Conservation (phyloP, 1,140 invertebrate genomes). For the Stratiolaelaps scimitus region DNA sequence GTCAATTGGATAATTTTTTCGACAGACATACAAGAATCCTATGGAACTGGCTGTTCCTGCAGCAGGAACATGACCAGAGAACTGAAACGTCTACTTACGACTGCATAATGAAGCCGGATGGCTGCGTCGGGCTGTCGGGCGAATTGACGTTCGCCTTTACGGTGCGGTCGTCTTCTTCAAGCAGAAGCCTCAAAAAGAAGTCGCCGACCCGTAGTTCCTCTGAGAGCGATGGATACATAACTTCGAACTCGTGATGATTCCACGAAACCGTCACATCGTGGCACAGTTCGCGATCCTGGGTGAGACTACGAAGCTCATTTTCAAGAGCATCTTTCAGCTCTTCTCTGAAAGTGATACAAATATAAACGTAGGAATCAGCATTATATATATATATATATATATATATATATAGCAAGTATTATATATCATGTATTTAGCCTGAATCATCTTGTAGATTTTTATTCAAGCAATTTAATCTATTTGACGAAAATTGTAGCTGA, state of each 20-base stretch:
- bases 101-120: conserved; percentile 17
- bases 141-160: conserved; percentile 18
- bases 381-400: conserved; percentile 31
- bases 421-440: too few species aligned
- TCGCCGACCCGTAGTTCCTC: conserved; percentile 98
- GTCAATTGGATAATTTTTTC: too few species aligned
- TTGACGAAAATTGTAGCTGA: too few species aligned
- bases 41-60: too few species aligned
- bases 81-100: neutral
- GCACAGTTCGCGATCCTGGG: conserved; percentile 74
- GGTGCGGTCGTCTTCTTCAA: conserved; percentile 62
- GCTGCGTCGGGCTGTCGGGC: neutral
- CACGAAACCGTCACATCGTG: conserved; percentile 63
- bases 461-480: too few species aligned
- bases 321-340: conserved; percentile 82
- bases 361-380: conserved; percentile 32
- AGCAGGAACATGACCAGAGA: conserved; percentile 18
- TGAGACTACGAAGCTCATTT: conserved; percentile 80
- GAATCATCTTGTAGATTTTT: too few species aligned
- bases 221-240: conserved; percentile 76
- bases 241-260: conserved; percentile 96
- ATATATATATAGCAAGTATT: conserved; percentile 27
- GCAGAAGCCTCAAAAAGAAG: conserved; percentile 84
- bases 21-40: too few species aligned
- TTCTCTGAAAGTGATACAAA: conserved; percentile 65